These are phyloP conservation scores for Uropetala carovei DNA, from an alignment of 2,888 invertebrate genomes.

Conservation along the genomic window DNA sequence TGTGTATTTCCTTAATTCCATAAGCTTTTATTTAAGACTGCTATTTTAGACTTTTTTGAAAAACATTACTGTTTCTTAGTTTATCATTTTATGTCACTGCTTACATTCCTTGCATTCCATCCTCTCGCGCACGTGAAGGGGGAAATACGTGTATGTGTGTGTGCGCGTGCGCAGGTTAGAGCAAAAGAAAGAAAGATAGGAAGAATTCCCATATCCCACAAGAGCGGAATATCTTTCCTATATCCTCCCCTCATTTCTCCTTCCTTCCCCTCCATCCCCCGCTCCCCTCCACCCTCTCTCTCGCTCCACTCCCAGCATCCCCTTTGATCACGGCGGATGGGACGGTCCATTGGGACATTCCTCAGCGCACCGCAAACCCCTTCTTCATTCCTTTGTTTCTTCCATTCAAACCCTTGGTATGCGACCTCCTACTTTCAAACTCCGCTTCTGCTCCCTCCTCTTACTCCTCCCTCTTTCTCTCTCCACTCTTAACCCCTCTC, in stretches of 20 bases:
- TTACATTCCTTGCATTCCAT: background rate
- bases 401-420: slow-evolving; percentile 38
- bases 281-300: background rate
- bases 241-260: background rate
- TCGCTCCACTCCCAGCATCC: slow-evolving; percentile 35
- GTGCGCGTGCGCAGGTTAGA: background rate
- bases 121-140: no score
- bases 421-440: slow-evolving; percentile 8
- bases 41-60: background rate
- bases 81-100: background rate
- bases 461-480: background rate
- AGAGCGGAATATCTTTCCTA: slow-evolving; percentile 27
- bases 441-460: background rate
- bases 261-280: background rate
- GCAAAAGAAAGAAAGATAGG: background rate
- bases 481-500: background rate
- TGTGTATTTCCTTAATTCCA: background rate
- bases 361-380: slow-evolving; percentile 36
- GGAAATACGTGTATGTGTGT: no score
- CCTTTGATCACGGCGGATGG: slow-evolving; percentile 55
- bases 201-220: slow-evolving; percentile 15
- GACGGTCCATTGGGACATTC: slow-evolving; percentile 48
- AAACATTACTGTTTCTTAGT: background rate
- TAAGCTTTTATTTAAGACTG: background rate
- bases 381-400: slow-evolving; percentile 44